phyloP scores from a whole-genome alignment of 2,797 vertebrate genomes.

The Acanthiza pusilla region DNA sequence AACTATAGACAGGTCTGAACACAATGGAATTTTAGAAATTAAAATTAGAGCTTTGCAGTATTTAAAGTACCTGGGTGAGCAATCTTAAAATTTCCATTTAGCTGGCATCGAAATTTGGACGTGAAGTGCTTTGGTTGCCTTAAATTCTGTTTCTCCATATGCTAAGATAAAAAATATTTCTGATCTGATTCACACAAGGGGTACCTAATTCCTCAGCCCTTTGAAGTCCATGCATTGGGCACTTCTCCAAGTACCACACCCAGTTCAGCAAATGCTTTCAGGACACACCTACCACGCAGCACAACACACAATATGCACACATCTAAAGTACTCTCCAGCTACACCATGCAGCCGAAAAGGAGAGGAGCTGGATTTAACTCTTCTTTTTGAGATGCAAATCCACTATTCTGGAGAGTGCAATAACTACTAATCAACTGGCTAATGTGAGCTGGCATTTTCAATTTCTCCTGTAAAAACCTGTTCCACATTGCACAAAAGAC shows the following conservation, averaged over 20 bases:
- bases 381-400: constrained; percentile 36
- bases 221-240: neutral
- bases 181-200: neutral
- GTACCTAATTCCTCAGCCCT: neutral
- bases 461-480: constrained; percentile 55
- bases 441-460: constrained; percentile 57
- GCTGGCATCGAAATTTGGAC: neutral
- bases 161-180: neutral
- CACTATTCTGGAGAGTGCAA: constrained; percentile 12
- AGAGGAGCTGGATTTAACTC: neutral
- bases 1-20: neutral
- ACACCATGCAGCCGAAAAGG: neutral
- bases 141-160: neutral
- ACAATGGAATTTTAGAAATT: neutral
- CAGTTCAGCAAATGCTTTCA: neutral
- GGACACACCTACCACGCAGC: neutral
- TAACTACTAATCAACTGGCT: constrained; percentile 52
- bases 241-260: neutral
- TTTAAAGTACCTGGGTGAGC: neutral
- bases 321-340: neutral
- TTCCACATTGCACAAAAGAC: neutral
- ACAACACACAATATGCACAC: neutral
- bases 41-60: neutral
- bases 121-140: neutral
- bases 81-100: neutral